phyloP scores from a whole-genome alignment of 2,888 invertebrate genomes.

The Hartigia nigra region DNA sequence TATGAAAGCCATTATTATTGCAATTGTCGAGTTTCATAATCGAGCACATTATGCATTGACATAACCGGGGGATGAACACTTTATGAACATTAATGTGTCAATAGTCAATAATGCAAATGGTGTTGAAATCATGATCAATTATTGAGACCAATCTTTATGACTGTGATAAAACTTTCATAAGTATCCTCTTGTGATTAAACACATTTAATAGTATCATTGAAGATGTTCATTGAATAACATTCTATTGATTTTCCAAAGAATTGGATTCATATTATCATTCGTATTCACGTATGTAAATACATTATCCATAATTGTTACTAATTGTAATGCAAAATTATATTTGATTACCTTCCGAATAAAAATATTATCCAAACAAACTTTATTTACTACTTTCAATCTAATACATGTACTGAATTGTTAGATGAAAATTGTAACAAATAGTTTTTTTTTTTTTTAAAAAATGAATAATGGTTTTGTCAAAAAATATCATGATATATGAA shows the following conservation, averaged over 20 bases:
- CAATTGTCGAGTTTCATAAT: not conserved
- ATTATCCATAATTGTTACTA: not conserved
- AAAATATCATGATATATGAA: not conserved
- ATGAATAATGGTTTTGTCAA: not conserved
- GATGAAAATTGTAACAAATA: not conserved
- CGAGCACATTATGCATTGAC: not conserved
- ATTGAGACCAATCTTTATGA: not conserved
- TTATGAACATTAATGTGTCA: not conserved
- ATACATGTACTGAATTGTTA: not conserved
- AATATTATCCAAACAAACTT: not conserved
- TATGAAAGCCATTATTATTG: not conserved
- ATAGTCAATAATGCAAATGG: not conserved
- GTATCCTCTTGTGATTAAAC: not conserved
- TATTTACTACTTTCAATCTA: not conserved
- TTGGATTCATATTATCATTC: not conserved
- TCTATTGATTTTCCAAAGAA: not conserved
- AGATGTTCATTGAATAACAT: not conserved
- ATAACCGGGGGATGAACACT: not conserved
- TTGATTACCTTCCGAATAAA: not conserved
- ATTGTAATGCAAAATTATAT: not conserved
- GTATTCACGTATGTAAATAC: not conserved
- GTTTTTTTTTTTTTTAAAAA: too few relatives aligned
- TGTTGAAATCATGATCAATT: not conserved
- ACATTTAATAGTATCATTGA: not conserved
- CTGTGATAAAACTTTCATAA: not conserved